A percentile compares a stretch with the other conserved stretches of the same genome.
These are phyloP conservation scores for Eretmochelys imbricata DNA, from an alignment of 2,113 vertebrate species.

Conservation along the genomic window DNA sequence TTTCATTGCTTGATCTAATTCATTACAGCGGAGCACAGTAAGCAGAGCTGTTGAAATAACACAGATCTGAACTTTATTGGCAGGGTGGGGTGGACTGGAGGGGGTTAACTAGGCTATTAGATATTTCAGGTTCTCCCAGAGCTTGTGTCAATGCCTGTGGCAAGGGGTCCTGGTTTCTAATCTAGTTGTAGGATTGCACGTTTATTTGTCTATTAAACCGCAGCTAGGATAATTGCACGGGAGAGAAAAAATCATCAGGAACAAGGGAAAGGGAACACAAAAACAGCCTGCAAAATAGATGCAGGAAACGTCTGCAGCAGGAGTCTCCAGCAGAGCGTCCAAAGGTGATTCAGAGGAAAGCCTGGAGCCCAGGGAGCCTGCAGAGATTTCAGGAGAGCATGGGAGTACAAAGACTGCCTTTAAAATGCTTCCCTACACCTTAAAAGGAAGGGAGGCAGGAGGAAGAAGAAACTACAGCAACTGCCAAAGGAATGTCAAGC, in stretches of 20 bases:
- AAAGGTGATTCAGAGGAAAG: neutral
- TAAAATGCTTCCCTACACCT: neutral
- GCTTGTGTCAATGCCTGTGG: neutral
- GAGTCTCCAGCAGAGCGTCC: neutral
- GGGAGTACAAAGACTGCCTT: neutral
- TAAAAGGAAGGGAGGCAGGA: neutral
- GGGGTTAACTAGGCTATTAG: neutral
- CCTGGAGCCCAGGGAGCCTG: neutral
- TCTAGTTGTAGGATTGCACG: neutral
- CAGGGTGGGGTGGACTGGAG: neutral
- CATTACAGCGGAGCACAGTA: neutral
- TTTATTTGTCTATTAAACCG: neutral
- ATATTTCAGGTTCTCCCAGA: neutral
- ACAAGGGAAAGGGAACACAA: neutral
- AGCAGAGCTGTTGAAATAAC: neutral
- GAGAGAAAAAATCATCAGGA: neutral
- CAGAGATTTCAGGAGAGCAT: neutral
- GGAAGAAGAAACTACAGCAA: neutral
- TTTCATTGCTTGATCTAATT: slow-evolving; percentile 15
- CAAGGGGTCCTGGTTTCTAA: neutral
- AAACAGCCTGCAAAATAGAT: neutral
- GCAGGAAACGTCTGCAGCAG: neutral
- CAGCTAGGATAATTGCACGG: accelerated
- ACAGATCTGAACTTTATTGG: neutral
- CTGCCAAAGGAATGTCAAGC: neutral